phyloP scores from a whole-genome alignment of 1,140 invertebrate genomes.

The Heliconius eleuchia region DNA sequence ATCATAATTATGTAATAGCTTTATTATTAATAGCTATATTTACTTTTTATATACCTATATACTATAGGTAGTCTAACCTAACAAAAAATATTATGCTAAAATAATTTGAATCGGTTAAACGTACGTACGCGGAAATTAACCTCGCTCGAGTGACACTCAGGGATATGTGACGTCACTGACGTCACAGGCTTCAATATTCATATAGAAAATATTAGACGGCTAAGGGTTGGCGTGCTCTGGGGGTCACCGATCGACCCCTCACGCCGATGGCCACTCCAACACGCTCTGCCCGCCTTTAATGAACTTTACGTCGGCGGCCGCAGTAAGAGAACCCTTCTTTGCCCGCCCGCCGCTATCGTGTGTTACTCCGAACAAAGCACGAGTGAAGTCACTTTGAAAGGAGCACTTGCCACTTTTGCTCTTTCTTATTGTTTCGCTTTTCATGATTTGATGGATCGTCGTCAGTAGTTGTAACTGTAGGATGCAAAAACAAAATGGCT shows the following conservation, averaged over 20 bases:
- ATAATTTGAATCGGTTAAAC: background rate
- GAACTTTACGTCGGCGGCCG: constrained; percentile 76
- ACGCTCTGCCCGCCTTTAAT: constrained; percentile 76
- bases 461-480: background rate
- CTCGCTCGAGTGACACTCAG: constrained; percentile 41
- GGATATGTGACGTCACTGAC: constrained; percentile 46
- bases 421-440: constrained; percentile 69
- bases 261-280: constrained; percentile 71
- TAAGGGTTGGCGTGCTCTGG: constrained; percentile 33
- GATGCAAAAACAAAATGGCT: background rate
- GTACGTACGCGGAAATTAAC: constrained; percentile 27
- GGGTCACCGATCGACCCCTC: constrained; percentile 59
- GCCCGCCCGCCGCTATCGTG: constrained; percentile 65
- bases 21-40: no score
- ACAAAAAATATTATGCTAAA: background rate
- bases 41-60: no score
- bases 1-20: no score
- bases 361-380: constrained; percentile 76
- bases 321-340: constrained; percentile 76
- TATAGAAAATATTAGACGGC: constrained; percentile 71
- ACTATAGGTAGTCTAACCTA: no score
- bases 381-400: constrained; percentile 69
- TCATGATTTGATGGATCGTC: constrained; percentile 33
- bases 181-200: constrained; percentile 64
- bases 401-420: constrained; percentile 64